These are phyloP conservation scores for Drosophila eohydei DNA, from an alignment of 2,888 invertebrate genomes.

Conservation along the genomic window DNA sequence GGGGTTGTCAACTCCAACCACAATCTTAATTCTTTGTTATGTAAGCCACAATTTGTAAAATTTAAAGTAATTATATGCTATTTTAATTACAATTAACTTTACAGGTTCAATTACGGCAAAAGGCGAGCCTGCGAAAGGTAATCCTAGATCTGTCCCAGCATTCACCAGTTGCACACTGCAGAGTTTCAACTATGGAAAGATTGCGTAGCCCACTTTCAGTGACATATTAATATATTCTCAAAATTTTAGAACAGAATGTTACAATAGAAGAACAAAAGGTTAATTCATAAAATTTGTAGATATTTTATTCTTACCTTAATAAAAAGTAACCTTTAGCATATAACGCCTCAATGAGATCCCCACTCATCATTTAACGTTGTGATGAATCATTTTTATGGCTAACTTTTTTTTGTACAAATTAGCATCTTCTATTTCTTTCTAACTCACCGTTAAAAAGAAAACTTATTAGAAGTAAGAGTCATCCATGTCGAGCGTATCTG, in stretches of 20 bases:
- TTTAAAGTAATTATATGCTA: not conserved
- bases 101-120: too few relatives aligned
- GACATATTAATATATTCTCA: not conserved
- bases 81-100: not conserved
- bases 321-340: not conserved
- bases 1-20: not conserved
- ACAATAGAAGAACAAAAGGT: too few relatives aligned
- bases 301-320: not conserved
- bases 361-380: not conserved
- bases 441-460: not conserved
- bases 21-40: not conserved
- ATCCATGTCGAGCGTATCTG: not conserved
- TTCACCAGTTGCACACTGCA: not conserved
- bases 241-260: too few relatives aligned
- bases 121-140: too few relatives aligned
- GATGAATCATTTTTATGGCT: not conserved
- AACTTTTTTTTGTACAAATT: not conserved
- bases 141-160: not conserved
- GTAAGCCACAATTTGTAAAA: not conserved
- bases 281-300: not conserved
- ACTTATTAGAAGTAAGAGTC: not conserved
- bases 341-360: not conserved
- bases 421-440: not conserved
- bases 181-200: not conserved
- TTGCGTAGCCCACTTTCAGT: not conserved